Evolutionary conservation across 2,888 invertebrate genomes (phyloP).

Genomic region (Athalia rosae): DNA sequence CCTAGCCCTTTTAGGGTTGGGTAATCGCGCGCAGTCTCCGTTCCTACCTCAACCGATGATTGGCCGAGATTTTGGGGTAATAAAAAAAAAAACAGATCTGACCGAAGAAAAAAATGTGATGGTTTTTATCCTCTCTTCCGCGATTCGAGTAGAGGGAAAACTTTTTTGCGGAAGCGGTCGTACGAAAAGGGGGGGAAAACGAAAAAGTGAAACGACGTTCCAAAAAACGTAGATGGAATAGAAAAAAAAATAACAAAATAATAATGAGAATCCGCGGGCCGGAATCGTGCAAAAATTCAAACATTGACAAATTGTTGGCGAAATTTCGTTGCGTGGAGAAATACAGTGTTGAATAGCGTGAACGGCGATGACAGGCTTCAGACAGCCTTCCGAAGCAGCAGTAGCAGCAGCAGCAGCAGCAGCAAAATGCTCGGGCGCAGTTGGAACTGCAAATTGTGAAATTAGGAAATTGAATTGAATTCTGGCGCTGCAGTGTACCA

Average conservation of each 20-base stretch:
- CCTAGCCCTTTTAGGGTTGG: constrained; percentile 25
- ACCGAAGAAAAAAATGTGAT: too few species aligned
- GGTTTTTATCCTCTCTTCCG: too few species aligned
- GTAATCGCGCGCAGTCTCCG: constrained; percentile 37
- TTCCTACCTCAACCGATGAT: constrained; percentile 45
- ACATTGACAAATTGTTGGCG: background rate
- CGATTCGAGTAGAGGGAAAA: too few species aligned
- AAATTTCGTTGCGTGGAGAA: background rate
- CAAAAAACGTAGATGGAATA: too few species aligned
- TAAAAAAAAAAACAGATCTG: too few species aligned
- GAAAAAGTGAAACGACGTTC: too few species aligned
- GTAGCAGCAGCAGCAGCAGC: background rate
- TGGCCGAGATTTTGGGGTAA: constrained; percentile 30
- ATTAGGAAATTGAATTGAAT: constrained; percentile 38
- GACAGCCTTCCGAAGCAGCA: background rate
- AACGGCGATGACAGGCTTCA: background rate
- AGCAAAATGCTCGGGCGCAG: background rate
- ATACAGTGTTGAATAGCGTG: background rate
- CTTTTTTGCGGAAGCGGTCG: too few species aligned
- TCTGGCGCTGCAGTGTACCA: background rate
- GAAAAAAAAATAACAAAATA: too few species aligned
- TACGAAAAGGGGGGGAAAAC: too few species aligned
- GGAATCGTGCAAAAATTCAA: too few species aligned
- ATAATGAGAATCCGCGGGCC: too few species aligned
- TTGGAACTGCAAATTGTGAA: constrained; percentile 3